Base-by-base conservation (phyloP, 2,113 vertebrate species). In the Chionis minor region DNA sequence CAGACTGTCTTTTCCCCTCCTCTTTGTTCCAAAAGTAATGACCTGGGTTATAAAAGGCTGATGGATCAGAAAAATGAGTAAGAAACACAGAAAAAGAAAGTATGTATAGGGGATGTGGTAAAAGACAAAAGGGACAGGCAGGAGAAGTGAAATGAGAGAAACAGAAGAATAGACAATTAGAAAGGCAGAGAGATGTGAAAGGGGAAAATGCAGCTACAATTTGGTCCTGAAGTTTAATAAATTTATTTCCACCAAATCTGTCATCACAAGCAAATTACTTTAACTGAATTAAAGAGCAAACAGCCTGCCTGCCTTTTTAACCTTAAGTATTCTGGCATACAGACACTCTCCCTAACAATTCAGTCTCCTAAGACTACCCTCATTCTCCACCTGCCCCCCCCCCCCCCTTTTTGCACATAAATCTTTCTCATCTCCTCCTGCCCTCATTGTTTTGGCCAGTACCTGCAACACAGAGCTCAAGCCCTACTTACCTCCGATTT, bases 21-120 rank as follows among this genome's bases (percentile, higher is more conserved):
- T 96, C 86, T 94, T 88, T 97, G 94, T 54, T 97, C 89, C 96
- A 96, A 93, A 95, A 96, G 95, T 95, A 92, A 96, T 92, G 72
- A 96, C 93, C 96, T 96, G 92, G 92, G 92, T 94, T 92, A 95
- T 52, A 81, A 90, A 94, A 95, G 47, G 72, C 91, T 97, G 93
- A 94, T 93, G 94, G 82, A 71, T 89, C 86, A 94, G 69, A 84
- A 95, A 91, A 94, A 92, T 92, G 87, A 65, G 58, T 28, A 88
- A 86, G 94, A 94, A 92, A 95, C 32, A 88, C 51, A 94, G 89
- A 86, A 81, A 82, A 92, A 96, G 23, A 62, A 84, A 94, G 28
- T 8, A 79, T 54, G 33, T 26, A 33, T 40, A 30, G 24, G 52
- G 44, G 56, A 81, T 69, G 61, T 69, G 40, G 47, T 72, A 91